Evolutionary conservation across 2,797 vertebrate species (phyloP).

Genomic region (Tympanoctomys barrerae): DNA sequence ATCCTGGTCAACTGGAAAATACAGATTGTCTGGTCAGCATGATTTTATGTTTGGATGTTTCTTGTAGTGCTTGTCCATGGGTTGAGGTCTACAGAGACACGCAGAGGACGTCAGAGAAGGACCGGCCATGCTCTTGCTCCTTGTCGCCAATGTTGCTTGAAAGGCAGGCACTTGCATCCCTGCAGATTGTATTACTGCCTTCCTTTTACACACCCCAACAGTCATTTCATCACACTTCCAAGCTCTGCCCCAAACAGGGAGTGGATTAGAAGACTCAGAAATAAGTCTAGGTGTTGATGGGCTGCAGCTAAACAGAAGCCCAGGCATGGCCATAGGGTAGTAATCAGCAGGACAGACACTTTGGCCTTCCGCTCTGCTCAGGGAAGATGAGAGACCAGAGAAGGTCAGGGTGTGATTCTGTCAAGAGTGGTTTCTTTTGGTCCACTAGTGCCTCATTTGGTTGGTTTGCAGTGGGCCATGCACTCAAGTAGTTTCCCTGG

Average conservation of each 20-base stretch:
- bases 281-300: not conserved
- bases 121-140: not conserved
- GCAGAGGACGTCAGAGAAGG: not conserved
- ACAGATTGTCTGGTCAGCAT: accelerated
- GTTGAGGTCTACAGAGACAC: not conserved
- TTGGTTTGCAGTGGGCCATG: accelerated
- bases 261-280: not conserved
- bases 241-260: not conserved
- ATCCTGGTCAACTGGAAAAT: not conserved
- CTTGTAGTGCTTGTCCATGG: not conserved
- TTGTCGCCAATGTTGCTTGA: not conserved
- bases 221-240: too few relatives aligned
- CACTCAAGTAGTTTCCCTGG: not conserved
- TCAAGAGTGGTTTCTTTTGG: not conserved
- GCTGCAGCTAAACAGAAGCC: not conserved
- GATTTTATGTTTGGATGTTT: not conserved
- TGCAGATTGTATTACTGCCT: too few relatives aligned
- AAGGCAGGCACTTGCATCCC: not conserved
- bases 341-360: not conserved
- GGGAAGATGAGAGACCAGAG: not conserved
- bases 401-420: not conserved
- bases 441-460: not conserved
- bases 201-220: accelerated
- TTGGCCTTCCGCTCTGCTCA: not conserved
- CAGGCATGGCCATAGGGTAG: not conserved